Percentiles rank a stretch among this genome's conserved stretches.
Conservation (phyloP, 2,797 vertebrate species). For the Danio jaintianensis region DNA sequence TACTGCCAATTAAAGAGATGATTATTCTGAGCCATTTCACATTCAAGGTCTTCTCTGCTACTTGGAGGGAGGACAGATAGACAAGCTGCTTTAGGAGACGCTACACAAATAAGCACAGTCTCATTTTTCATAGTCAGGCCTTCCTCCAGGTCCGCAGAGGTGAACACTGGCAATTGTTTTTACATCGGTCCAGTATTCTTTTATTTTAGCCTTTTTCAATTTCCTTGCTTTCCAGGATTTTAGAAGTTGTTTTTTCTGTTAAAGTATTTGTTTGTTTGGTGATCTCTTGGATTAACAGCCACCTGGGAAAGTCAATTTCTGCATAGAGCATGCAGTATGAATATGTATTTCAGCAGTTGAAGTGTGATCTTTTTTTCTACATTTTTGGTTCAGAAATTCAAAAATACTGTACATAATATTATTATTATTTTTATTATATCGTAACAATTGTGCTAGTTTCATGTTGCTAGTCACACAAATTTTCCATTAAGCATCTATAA, state of each 20-base stretch:
- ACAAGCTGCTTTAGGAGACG: slow-evolving; percentile 26
- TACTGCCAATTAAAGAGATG: slow-evolving; percentile 92
- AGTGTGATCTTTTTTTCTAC: background rate
- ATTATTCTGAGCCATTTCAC: slow-evolving; percentile 90
- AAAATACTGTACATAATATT: too few species aligned
- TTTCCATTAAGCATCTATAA: too few species aligned
- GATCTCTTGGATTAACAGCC: background rate
- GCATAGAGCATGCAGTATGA: background rate
- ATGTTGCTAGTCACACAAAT: too few species aligned
- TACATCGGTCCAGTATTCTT: background rate
- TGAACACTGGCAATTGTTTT: slow-evolving; percentile 17
- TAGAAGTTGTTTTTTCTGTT: background rate
- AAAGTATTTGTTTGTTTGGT: slow-evolving; percentile 1
- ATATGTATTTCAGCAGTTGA: background rate
- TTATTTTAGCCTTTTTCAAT: background rate
- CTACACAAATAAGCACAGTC: slow-evolving; percentile 57
- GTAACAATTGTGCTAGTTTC: too few species aligned
- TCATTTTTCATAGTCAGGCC: slow-evolving; percentile 39
- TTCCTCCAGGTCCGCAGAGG: slow-evolving; percentile 3
- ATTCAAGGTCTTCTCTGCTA: slow-evolving; percentile 89
- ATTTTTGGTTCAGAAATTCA: background rate
- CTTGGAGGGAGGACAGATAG: slow-evolving; percentile 73
- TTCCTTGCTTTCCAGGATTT: background rate
- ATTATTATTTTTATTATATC: too few species aligned
- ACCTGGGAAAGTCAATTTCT: background rate